phyloP scores from a whole-genome alignment of 2,797 vertebrate genomes.

The Lepus townsendii region DNA sequence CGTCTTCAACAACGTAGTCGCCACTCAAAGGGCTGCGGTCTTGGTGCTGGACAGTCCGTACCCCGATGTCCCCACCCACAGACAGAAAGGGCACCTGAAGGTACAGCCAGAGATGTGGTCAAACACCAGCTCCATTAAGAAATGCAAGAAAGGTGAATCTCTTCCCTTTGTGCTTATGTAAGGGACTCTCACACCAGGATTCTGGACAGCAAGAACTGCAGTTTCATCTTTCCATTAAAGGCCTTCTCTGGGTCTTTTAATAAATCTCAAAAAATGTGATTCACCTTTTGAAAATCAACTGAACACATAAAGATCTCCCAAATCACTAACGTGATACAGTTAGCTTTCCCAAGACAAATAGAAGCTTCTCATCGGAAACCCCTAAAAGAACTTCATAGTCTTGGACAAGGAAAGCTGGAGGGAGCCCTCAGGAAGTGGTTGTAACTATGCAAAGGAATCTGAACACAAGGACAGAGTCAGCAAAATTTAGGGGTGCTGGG shows the following conservation, averaged over 20 bases:
- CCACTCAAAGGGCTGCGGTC: constrained; percentile 94
- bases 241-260: background rate
- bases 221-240: background rate
- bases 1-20: constrained; percentile 95
- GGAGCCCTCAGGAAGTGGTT: background rate
- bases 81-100: constrained; percentile 96
- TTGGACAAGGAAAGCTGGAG: background rate
- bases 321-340: background rate
- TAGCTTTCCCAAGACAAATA: background rate
- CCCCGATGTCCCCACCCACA: constrained; percentile 95
- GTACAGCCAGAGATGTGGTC: background rate
- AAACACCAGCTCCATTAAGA: background rate
- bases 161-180: background rate
- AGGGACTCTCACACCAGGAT: background rate
- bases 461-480: background rate
- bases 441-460: background rate
- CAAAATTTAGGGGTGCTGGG: background rate
- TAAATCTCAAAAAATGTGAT: background rate
- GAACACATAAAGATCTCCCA: constrained; percentile 1
- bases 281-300: constrained; percentile 37
- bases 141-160: background rate
- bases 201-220: background rate
- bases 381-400: background rate
- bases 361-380: background rate
- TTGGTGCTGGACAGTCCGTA: constrained; percentile 91